Percentiles rank a stretch among this genome's conserved stretches.
These are phyloP conservation scores for Prorops nasuta DNA, from an alignment of 1,140 invertebrate genomes.

Conservation along the genomic window DNA sequence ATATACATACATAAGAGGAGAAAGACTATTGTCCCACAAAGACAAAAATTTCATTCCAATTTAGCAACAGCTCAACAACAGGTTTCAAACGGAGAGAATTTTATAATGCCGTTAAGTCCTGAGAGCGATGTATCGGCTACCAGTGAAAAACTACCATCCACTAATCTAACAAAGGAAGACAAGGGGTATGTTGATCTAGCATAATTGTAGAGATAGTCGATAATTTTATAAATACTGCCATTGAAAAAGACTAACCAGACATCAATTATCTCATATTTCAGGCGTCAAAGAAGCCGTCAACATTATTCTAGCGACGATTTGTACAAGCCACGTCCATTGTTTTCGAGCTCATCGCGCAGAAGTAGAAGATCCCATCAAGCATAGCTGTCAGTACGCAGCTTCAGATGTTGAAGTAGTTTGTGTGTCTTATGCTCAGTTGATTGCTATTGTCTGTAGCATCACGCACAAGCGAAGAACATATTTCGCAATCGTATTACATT, in stretches of 20 bases:
- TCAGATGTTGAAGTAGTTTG: constrained; percentile 28
- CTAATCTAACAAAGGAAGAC: constrained; percentile 41
- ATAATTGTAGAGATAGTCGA: too few relatives aligned
- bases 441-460: too few relatives aligned
- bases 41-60: constrained; percentile 13
- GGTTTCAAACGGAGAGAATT: constrained; percentile 47
- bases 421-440: too few relatives aligned
- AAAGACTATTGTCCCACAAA: constrained; percentile 40
- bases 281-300: constrained; percentile 52
- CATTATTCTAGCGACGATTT: constrained; percentile 68
- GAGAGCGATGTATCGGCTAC: constrained; percentile 53
- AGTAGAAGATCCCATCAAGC: constrained; percentile 50
- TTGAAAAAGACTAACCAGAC: too few relatives aligned
- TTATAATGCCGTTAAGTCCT: constrained; percentile 53
- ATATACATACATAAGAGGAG: constrained; percentile 39
- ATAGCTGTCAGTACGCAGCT: constrained; percentile 34
- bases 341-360: constrained; percentile 54
- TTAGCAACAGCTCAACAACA: constrained; percentile 22
- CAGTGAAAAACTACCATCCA: constrained; percentile 42
- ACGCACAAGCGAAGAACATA: too few relatives aligned
- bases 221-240: too few relatives aligned
- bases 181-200: constrained; percentile 45
- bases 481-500: too few relatives aligned
- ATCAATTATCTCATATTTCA: constrained; percentile 37
- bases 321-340: constrained; percentile 66